Base-by-base conservation (phyloP, 2,797 vertebrate species). In the Siniperca obscura region DNA sequence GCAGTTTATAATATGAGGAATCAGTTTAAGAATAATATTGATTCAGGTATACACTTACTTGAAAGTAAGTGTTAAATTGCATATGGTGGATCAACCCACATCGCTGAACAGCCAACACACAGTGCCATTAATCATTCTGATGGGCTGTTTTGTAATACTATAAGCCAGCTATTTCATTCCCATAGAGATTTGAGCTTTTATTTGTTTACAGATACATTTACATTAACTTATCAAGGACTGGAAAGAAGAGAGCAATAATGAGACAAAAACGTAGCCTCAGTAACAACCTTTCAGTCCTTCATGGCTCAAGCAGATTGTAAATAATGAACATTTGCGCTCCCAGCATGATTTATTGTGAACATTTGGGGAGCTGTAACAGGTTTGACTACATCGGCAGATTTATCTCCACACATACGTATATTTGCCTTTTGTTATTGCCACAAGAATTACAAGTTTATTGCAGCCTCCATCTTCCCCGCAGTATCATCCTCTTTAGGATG, bases 191-290 rank as follows among this genome's bases (percentile, higher is more conserved):
- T 57, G 0, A 44, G 9, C 25, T 46, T 40, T 38, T 52, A 70
- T 59, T 62, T 70, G 52, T 77, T 50, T 34, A 60, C 69, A 42
- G 11, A 38, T 46, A 30, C 6, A 55, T 52, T 64, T 7, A 36
- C 5, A 12, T 8, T 17, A 7, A 30, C 10, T 67, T 60, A 8
- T 64, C 30, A 8, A 21, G 17, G 38, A 38, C 25, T 22, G 34
- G 12, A 66, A 57, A 48, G 38, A 30, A 21, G 42, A 68, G 27
- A 84, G 85, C 85, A 86, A 86, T 82, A 86, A 84, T 68, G 38
- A 72, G 22, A 70, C 53, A 25, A n/a, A 21, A 56, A 8, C n/a
- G 27, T 36, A 22, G 72, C 72, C 68, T 83, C 81, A 62, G 60
- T 55, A n/a, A 69, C 11, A 12, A 46, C 11, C 25, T 60, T 53